Percentiles rank a stretch among this genome's conserved stretches.
Evolutionary conservation across 1,140 invertebrate species (phyloP).

Genomic region (Wiebesia pumilae): DNA sequence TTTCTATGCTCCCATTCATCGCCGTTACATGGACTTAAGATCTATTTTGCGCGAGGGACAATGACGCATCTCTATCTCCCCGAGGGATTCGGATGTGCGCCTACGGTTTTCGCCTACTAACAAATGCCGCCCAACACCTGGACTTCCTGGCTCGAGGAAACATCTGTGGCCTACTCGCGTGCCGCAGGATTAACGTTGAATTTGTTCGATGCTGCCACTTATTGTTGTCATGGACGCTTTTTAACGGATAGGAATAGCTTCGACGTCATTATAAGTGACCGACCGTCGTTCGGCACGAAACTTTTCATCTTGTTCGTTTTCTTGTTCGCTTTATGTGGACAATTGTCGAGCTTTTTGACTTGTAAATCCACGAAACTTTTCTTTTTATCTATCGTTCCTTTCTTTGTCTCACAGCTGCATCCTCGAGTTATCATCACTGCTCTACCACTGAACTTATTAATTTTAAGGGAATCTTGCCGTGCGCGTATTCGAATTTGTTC

Average conservation of each 20-base stretch:
- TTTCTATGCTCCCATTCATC: neutral
- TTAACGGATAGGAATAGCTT: neutral
- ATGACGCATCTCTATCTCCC: slow-evolving; percentile 13
- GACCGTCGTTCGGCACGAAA: too few species aligned
- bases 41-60: slow-evolving; percentile 48
- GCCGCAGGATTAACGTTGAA: neutral
- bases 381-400: neutral
- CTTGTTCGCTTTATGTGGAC: neutral
- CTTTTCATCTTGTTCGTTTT: neutral
- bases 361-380: neutral
- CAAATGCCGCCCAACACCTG: slow-evolving; percentile 55
- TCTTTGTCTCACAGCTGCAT: neutral
- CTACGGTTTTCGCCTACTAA: neutral
- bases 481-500: too few species aligned
- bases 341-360: neutral
- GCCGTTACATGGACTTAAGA: neutral
- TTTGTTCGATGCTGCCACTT: slow-evolving; percentile 1
- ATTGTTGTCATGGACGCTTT: neutral
- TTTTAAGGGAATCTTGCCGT: too few species aligned
- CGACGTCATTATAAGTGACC: slow-evolving; percentile 8
- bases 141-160: slow-evolving; percentile 51
- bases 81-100: slow-evolving; percentile 46
- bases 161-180: slow-evolving; percentile 54
- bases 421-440: neutral
- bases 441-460: too few species aligned